Evolutionary conservation across 1,140 invertebrate genomes (phyloP).

Genomic region (Aphaenogaster ashmeadi): DNA sequence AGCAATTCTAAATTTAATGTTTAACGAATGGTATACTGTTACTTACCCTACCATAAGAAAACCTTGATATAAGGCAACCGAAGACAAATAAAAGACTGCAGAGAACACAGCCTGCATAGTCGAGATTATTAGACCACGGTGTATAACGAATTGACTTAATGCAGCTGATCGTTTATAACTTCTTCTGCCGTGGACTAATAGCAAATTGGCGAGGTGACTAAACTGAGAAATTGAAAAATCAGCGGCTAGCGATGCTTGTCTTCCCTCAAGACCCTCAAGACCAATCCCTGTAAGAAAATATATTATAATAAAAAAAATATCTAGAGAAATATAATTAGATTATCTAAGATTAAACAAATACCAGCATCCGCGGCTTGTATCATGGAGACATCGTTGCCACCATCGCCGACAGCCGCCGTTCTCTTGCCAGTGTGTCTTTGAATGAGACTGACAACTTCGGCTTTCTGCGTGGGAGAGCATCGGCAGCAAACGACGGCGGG

Average conservation of each 20-base stretch:
- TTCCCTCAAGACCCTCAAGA: slow-evolving; percentile 97
- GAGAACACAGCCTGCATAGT: slow-evolving; percentile 99
- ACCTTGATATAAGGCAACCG: slow-evolving; percentile 98
- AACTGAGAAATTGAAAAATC: slow-evolving; percentile 99
- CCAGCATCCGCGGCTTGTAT: slow-evolving; percentile 98
- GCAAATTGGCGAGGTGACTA: slow-evolving; percentile 93
- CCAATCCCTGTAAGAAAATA: slow-evolving; percentile 92
- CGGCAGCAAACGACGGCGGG: slow-evolving; percentile 98
- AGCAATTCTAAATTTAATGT: not conserved
- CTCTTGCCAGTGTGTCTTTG: slow-evolving; percentile 95
- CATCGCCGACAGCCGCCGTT: slow-evolving; percentile 94
- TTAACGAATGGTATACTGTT: slow-evolving; percentile 9
- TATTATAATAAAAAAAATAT: not conserved
- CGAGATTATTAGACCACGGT: slow-evolving; percentile 99
- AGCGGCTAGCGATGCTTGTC: slow-evolving; percentile 99
- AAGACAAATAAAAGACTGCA: slow-evolving; percentile 99
- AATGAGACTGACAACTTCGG: slow-evolving; percentile 96
- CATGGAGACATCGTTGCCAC: slow-evolving; percentile 96
- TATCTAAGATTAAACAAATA: slow-evolving; percentile 65
- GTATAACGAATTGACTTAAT: slow-evolving; percentile 99
- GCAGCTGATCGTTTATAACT: slow-evolving; percentile 98
- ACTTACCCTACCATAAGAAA: slow-evolving; percentile 98
- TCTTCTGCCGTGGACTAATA: slow-evolving; percentile 98
- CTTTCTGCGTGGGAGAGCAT: slow-evolving; percentile 99
- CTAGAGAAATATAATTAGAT: not conserved